Base-by-base conservation (phyloP, 2,888 invertebrate species). In the Microplitis deprimator region DNA sequence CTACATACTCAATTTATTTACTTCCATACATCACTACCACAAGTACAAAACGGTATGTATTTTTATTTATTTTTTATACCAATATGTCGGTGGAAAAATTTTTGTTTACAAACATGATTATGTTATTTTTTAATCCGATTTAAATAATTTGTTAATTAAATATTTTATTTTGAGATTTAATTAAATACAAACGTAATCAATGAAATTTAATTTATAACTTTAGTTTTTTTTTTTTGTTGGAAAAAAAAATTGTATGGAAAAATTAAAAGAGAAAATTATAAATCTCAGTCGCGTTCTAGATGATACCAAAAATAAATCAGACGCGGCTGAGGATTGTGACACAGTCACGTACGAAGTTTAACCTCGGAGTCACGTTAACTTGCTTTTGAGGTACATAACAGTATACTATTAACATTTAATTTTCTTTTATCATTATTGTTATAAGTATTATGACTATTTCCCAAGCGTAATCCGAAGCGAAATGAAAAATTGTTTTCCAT, bases 341-440 rank as follows among this genome's bases (percentile, higher is more conserved):
- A 38, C 67, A 29, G 68, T 68, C 75, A 75, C 75, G 75, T 75
- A 73, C 50, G 29, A 40, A 73, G 67, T 68, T 75, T 68, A 75
- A 75, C 68, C 68, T 75, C 68, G 68, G 68, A 75, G 61, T 68
- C 68, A 68, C 60, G 68, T 68, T 65, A 72, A 72, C 62, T 39
- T 62, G 13, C 13, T 40, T 16, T 60, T 70, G 16, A 20, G 64
- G 64, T 64, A 50, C 50, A 50, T 8, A 50, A 50, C 50, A 50
- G 50, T 50, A 6, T 50, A 50, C 50, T 50, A 50, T 50, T 50
- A 29, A 29, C 29, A 29, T 29, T 29, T 29, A 29, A 29, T 60
- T 60, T 60, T 60, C 60, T 60, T 60, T 60, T 60, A 29, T 29
- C 29, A 29, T 29, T 29, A 29, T 29, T 29, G 29, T 29, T 29